A percentile compares a stretch with the other conserved stretches of the same genome.
Evolutionary conservation across 2,888 invertebrate species (phyloP).

Genomic region (Gnatocerus cornutus): DNA sequence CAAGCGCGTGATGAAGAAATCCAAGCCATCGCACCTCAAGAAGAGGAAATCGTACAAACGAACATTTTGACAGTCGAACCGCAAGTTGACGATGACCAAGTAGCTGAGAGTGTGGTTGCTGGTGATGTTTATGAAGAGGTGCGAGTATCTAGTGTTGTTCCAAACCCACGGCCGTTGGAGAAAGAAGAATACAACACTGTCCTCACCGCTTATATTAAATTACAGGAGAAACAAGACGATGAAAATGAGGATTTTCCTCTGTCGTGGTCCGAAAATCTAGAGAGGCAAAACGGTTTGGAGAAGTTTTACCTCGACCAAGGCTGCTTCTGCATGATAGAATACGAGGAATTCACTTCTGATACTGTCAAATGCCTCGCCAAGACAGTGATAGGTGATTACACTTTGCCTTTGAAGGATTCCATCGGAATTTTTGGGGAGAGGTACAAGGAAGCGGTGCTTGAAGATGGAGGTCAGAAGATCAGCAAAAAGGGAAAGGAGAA

Average conservation of each 20-base stretch:
- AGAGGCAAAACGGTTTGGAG: slow-evolving; percentile 73
- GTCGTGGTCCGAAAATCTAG: slow-evolving; percentile 58
- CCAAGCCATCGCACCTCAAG: background rate
- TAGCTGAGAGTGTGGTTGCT: slow-evolving; percentile 50
- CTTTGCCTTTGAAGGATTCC: slow-evolving; percentile 66
- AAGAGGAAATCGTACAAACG: slow-evolving; percentile 19
- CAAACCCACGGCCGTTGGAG: slow-evolving; percentile 71
- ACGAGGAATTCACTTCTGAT: slow-evolving; percentile 72
- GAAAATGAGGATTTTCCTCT: slow-evolving; percentile 69
- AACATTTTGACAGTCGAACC: slow-evolving; percentile 58
- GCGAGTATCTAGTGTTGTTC: slow-evolving; percentile 73
- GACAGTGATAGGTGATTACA: slow-evolving; percentile 68
- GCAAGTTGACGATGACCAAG: slow-evolving; percentile 51
- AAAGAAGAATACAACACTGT: slow-evolving; percentile 72
- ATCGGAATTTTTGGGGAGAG: slow-evolving; percentile 69
- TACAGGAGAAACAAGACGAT: slow-evolving; percentile 70
- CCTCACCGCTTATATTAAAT: slow-evolving; percentile 75
- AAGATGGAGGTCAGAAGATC: slow-evolving; percentile 44
- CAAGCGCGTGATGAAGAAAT: background rate
- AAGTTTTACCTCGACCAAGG: slow-evolving; percentile 76
- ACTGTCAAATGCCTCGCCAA: slow-evolving; percentile 72
- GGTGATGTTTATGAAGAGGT: slow-evolving; percentile 70
- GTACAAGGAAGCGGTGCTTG: slow-evolving; percentile 48
- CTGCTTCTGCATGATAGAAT: slow-evolving; percentile 76
- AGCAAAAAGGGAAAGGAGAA: slow-evolving; percentile 53